Conservation (phyloP, 2,797 vertebrate species). For the Spinus olivaceus region DNA sequence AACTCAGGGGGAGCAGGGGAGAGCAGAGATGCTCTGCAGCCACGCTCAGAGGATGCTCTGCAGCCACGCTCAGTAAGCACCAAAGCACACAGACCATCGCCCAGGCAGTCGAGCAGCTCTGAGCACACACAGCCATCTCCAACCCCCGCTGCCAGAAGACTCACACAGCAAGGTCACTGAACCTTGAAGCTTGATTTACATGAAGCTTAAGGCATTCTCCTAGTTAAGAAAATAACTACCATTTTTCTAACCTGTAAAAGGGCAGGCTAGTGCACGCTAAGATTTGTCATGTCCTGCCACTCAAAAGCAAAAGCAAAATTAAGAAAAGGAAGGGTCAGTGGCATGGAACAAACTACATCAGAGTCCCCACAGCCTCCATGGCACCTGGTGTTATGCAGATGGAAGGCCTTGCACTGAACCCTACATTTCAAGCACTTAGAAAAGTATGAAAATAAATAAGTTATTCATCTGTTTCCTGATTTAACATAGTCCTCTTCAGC, state of each 20-base stretch:
- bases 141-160: not conserved
- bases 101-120: not conserved
- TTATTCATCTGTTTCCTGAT: not conserved
- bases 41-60: not conserved
- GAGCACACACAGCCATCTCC: not conserved
- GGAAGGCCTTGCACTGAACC: not conserved
- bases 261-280: rapidly evolving
- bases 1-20: not conserved
- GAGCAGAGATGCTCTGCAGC: not conserved
- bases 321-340: not conserved
- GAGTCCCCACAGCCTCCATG: not conserved
- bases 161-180: not conserved
- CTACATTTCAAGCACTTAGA: not conserved
- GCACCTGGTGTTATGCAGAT: not conserved
- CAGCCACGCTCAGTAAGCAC: not conserved
- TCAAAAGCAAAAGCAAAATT: not conserved
- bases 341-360: not conserved
- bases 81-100: not conserved
- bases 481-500: not conserved
- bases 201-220: not conserved
- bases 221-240: not conserved
- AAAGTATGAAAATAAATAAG: not conserved
- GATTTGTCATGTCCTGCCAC: rapidly evolving
- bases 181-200: not conserved
- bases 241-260: not conserved